These are phyloP conservation scores for Hypomecis punctinalis DNA, from an alignment of 2,888 invertebrate genomes.

Conservation along the genomic window DNA sequence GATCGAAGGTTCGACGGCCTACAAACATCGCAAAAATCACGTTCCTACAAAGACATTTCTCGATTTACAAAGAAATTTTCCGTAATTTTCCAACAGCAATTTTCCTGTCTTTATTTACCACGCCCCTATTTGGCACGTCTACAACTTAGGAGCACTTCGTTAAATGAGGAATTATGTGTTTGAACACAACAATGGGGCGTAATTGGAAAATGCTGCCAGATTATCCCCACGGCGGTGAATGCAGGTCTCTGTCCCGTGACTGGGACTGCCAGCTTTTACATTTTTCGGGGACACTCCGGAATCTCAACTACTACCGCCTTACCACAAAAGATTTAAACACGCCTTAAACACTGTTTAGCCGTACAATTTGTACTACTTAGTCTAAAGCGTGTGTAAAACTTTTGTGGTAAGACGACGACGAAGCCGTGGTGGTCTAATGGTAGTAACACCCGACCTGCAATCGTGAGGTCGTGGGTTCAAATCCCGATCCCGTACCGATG, in stretches of 20 bases:
- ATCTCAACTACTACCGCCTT: no score
- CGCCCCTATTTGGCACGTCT: constrained; percentile 37
- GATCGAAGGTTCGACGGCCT: constrained; percentile 6
- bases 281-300: constrained; percentile 4
- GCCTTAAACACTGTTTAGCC: no score
- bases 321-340: no score
- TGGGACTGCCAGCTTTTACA: constrained; percentile 5
- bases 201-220: constrained; percentile 40
- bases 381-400: no score
- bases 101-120: constrained; percentile 39
- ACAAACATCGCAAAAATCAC: constrained; percentile 16
- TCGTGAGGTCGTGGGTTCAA: no score
- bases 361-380: no score
- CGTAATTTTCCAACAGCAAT: constrained; percentile 39
- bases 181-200: constrained; percentile 35
- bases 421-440: no score
- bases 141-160: constrained; percentile 37
- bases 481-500: no score
- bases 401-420: no score
- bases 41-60: constrained; percentile 23
- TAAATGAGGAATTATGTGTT: constrained; percentile 40
- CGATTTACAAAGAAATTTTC: constrained; percentile 31
- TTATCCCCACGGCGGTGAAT: constrained; percentile 28
- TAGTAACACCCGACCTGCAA: no score
- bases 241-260: constrained; percentile 19